A percentile compares a stretch with the other conserved stretches of the same genome.
Evolutionary conservation across 2,113 vertebrate genomes (phyloP).

Genomic region (Corythoichthys haematopterus): DNA sequence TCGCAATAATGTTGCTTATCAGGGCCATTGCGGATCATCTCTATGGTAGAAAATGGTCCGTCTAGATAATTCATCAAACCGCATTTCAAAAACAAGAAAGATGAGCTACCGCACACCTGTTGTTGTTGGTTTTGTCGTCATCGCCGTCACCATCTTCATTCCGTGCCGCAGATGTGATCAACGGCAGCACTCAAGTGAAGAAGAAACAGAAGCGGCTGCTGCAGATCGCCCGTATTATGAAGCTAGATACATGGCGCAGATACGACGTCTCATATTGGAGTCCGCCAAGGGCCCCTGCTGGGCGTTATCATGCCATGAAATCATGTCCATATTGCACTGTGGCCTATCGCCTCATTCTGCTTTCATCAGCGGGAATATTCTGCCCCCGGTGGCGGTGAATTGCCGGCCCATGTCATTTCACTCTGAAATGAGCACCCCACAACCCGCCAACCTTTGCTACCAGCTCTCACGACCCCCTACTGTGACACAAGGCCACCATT

Average conservation of each 20-base stretch:
- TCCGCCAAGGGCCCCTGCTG: conserved; percentile 64
- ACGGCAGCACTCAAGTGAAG: conserved; percentile 46
- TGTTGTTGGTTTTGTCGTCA: conserved; percentile 25
- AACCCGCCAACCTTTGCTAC: conserved; percentile 27
- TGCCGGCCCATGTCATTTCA: conserved; percentile 41
- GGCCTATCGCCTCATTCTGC: conserved; percentile 65
- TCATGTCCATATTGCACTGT: conserved; percentile 72
- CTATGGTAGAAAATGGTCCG: conserved; percentile 39
- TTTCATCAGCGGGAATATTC: conserved; percentile 57
- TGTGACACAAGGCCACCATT: conserved; percentile 2
- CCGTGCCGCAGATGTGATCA: conserved; percentile 47
- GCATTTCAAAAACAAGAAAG: conserved; percentile 51
- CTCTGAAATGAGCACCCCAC: conserved; percentile 31
- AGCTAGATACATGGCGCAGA: conserved; percentile 58
- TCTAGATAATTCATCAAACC: conserved; percentile 59
- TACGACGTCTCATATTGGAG: conserved; percentile 74
- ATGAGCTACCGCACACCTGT: conserved; percentile 28
- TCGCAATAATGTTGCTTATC: conserved; percentile 45
- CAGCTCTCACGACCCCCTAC: conserved; percentile 12
- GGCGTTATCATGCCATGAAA: conserved; percentile 75
- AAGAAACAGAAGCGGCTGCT: conserved; percentile 46
- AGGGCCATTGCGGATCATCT: conserved; percentile 34
- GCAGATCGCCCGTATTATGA: conserved; percentile 66
- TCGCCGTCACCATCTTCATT: conserved; percentile 11
- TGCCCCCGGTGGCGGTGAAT: conserved; percentile 37